Evolutionary conservation across 2,113 vertebrate species (phyloP), one percentile per base, ranked within the genome.

Genomic region (Pimephales promelas): DNA sequence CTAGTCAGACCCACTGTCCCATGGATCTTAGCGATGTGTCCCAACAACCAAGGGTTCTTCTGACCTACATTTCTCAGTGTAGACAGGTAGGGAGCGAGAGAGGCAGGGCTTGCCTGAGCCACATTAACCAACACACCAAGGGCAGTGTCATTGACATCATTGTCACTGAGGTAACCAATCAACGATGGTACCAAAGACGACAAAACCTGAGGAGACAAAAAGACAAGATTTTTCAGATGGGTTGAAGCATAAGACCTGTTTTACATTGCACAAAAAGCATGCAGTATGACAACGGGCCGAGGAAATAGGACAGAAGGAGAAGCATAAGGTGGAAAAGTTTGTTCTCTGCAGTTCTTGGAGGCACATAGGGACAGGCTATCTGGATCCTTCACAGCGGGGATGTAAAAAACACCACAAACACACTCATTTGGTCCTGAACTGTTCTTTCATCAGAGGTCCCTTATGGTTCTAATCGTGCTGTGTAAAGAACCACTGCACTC

Each of bases 1-100:
- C 94, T 93, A 9, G 95, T 89, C 5, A 90, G 95, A 31, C 96
- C 98, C 45, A 98, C 95, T n/a, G 95, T 94, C 47, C 96, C 94
- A 8, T 97, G 97, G 92, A 97, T 96, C 90, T 96, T 97, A 3
- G 95, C 95, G 18, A 94, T 93, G 78, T 97, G 95, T 87, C 97
- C 96, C 84, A 96, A 92, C 56, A 97, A 88, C 83, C 84, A 88
- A 45, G 96, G 94, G 31, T 87, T 95, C 79, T 88, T 92, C 84
- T 97, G 94, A 9, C 94, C 95, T 43, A 91, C 85, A 73, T 92
- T 94, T 66, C 94, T 96, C 79, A 99, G 91, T 0, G 24, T 18
- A 0, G 96, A 94, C 80, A 98, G 95, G 82, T 94, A 96, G 77
- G 90, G 45, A 43, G 89, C 88, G 86, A 98, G 72, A 1, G 96